Base-by-base conservation (phyloP, 2,797 vertebrate genomes). In the Paratrypauchen microcephalus region DNA sequence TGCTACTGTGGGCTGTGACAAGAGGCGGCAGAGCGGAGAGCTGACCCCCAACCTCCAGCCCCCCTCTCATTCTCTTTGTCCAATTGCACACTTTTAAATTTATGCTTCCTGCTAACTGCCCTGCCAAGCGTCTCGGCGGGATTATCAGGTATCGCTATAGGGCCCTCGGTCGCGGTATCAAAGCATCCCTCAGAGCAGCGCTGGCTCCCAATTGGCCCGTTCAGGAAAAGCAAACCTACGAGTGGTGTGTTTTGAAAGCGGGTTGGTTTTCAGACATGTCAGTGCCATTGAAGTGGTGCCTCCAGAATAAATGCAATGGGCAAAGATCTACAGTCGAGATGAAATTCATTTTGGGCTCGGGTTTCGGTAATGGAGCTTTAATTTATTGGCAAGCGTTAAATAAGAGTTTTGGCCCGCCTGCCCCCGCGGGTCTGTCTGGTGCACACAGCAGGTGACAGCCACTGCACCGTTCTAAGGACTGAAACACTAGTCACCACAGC, bases 381-480 rank as follows among this genome's bases (percentile, higher is more conserved):
- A 92, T 92, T 92, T 92, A 92, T 88, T 83, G 81, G 77, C 54
- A 68, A 72, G 87, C 84, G 89, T 92, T 83, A 92, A 92, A 89
- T 82, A 76, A 86, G 84, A 85, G 75, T 84, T 90, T 76, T 78
- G 78, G 84, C 75, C 50, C 1, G 78, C 71, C 83, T 86, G 75
- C 86, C 83, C 76, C 66, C 8, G 63, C 74, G 39, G 73, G 75
- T 75, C 41, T 67, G 87, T 81, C 78, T 82, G 76, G 75, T 66
- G 21, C 76, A 26, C 83, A 50, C 83, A 72, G 84, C 71, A 87
- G 58, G 86, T 88, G 86, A 83, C 81, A 76, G 83, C 80, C 73
- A 69, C 79, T 12, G 64, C 73, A 39, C 67, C 68, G 59, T 32
- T 19, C 41, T 11, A 55, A 11, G 52, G 23, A 26, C 72, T 73